A percentile compares a stretch with the other conserved stretches of the same genome.
Evolutionary conservation across 2,113 vertebrate genomes (phyloP).

Genomic region (Clinocottus analis): DNA sequence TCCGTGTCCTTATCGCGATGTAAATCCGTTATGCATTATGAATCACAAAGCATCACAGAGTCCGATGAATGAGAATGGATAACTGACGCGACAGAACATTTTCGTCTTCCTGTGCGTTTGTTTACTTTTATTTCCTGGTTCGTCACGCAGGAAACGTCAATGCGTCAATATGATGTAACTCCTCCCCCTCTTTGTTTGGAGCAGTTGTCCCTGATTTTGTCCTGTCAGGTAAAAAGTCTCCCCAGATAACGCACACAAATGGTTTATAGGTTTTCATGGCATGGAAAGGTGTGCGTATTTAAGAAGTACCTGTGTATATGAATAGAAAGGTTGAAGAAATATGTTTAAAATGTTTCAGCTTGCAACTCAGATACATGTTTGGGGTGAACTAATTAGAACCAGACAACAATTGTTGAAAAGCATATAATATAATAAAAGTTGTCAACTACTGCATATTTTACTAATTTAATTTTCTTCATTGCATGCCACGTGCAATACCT

Average conservation of each 20-base stretch:
- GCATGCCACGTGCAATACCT: neutral
- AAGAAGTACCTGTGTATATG: no score
- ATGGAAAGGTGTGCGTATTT: neutral
- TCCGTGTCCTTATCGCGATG: slow-evolving; percentile 18
- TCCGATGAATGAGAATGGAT: neutral
- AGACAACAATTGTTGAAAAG: neutral
- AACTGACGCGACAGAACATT: slow-evolving; percentile 31
- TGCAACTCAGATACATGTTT: neutral
- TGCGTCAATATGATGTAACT: slow-evolving; percentile 7
- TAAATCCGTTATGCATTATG: slow-evolving; percentile 4
- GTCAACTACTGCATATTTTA: neutral
- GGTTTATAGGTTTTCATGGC: neutral
- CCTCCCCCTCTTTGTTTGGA: neutral
- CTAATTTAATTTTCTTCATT: neutral
- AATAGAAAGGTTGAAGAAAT: neutral
- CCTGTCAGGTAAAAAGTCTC: neutral
- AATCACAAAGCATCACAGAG: neutral
- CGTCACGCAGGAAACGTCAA: slow-evolving; percentile 18
- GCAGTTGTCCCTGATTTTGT: slow-evolving; percentile 24
- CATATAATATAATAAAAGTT: no score
- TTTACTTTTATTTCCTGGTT: slow-evolving; percentile 76
- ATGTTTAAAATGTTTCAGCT: neutral
- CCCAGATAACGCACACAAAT: neutral
- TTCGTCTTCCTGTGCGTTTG: slow-evolving; percentile 46
- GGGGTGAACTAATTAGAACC: neutral